Evolutionary conservation across 2,113 vertebrate genomes (phyloP).

Genomic region (Pseudopodoces humilis): DNA sequence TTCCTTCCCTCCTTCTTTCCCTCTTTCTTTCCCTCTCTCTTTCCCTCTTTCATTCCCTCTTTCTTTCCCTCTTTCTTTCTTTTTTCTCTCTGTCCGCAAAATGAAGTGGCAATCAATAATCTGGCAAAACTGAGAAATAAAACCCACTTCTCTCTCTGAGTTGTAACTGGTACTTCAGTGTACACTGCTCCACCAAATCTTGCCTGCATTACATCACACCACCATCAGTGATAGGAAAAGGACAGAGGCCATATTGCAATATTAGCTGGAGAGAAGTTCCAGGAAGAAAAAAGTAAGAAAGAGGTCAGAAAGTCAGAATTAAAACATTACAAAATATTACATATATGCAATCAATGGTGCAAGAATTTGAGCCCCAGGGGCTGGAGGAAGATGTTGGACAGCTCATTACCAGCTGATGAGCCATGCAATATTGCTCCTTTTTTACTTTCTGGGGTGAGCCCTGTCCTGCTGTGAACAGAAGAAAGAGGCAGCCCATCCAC

Average conservation of each 20-base stretch:
- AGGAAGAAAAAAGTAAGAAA: background rate
- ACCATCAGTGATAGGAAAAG: background rate
- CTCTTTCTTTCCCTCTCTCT: too few species aligned
- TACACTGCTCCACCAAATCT: background rate
- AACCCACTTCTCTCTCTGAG: background rate
- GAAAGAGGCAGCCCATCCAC: background rate
- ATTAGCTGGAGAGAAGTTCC: background rate
- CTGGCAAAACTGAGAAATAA: background rate
- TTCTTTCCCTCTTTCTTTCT: background rate
- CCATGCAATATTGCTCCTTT: background rate
- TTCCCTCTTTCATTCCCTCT: fast-evolving
- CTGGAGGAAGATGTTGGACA: background rate
- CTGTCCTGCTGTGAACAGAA: background rate
- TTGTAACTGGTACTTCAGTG: background rate
- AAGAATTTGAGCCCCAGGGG: background rate
- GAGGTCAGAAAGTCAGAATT: background rate
- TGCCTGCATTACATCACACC: background rate
- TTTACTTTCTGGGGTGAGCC: background rate
- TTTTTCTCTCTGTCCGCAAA: background rate
- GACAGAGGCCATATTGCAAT: background rate
- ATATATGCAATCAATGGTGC: background rate
- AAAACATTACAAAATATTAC: background rate
- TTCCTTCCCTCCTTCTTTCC: fast-evolving
- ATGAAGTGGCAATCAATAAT: background rate
- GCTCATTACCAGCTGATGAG: background rate